Conservation (phyloP, 2,113 vertebrate species). For the Piaya cayana region DNA sequence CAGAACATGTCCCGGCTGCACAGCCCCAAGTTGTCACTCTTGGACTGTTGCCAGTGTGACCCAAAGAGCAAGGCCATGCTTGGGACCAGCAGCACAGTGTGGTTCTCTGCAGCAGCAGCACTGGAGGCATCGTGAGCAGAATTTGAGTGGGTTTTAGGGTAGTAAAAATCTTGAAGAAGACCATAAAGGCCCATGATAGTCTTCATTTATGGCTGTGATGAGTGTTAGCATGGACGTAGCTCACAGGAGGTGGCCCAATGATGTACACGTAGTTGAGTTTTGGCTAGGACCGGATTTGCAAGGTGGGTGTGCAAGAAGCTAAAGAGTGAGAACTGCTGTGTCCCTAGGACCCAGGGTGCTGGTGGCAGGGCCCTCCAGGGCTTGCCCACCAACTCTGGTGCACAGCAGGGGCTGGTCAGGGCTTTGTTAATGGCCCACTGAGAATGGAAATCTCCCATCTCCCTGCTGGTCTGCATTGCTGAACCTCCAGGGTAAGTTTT, state of each 20-base stretch:
- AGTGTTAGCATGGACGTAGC: background rate
- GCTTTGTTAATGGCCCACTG: fast-evolving
- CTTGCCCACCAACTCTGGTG: background rate
- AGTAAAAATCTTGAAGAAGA: background rate
- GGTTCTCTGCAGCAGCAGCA: background rate
- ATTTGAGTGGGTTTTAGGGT: background rate
- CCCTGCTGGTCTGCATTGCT: background rate
- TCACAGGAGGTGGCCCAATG: background rate
- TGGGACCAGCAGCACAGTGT: background rate
- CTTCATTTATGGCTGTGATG: background rate
- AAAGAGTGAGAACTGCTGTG: background rate
- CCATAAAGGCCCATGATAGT: background rate
- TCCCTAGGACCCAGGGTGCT: background rate
- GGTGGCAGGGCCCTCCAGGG: background rate
- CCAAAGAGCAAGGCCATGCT: background rate
- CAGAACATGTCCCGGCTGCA: background rate
- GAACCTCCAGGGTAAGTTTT: background rate
- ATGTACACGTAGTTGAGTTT: fast-evolving
- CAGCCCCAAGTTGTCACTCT: background rate
- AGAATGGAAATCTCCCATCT: background rate
- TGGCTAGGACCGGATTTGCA: background rate
- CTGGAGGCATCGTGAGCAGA: background rate
- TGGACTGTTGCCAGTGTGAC: fast-evolving
- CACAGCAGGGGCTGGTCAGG: background rate
- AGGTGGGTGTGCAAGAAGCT: background rate